These are phyloP conservation scores for Cyanoramphus novaezelandiae DNA, from an alignment of 2,113 vertebrate genomes.

Conservation along the genomic window DNA sequence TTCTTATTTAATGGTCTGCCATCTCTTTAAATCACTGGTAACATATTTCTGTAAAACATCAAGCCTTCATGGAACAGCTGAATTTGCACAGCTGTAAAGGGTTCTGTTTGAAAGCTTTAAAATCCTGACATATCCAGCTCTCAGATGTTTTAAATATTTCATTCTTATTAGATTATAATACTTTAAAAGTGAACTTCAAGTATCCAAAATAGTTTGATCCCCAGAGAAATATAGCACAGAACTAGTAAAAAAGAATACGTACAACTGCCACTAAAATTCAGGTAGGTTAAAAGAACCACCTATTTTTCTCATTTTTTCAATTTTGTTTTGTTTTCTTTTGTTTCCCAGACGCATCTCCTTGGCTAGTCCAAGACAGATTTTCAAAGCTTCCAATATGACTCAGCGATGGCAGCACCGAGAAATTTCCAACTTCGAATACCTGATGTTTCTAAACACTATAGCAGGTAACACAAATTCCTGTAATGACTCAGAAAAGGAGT, in stretches of 20 bases:
- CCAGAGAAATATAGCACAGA: background rate
- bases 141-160: slow-evolving; percentile 35
- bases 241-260: background rate
- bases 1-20: slow-evolving; percentile 12
- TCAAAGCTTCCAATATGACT: slow-evolving; percentile 96
- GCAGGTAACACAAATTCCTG: slow-evolving; percentile 78
- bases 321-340: background rate
- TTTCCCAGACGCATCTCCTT: slow-evolving; percentile 89
- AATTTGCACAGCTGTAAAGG: slow-evolving; percentile 44
- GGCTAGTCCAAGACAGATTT: slow-evolving; percentile 93
- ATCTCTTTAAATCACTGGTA: slow-evolving; percentile 72
- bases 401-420: slow-evolving; percentile 96
- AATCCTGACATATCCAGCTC: slow-evolving; percentile 14
- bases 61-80: background rate
- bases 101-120: slow-evolving; percentile 32
- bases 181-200: background rate
- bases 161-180: slow-evolving; percentile 12
- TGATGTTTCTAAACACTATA: slow-evolving; percentile 96
- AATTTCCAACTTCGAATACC: slow-evolving; percentile 97
- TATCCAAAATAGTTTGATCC: background rate
- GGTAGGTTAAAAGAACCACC: background rate
- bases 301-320: background rate
- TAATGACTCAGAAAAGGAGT: background rate
- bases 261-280: background rate
- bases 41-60: slow-evolving; percentile 11